These are phyloP conservation scores for Dicentrarchus labrax DNA, from an alignment of 2,113 vertebrate species.

Conservation along the genomic window DNA sequence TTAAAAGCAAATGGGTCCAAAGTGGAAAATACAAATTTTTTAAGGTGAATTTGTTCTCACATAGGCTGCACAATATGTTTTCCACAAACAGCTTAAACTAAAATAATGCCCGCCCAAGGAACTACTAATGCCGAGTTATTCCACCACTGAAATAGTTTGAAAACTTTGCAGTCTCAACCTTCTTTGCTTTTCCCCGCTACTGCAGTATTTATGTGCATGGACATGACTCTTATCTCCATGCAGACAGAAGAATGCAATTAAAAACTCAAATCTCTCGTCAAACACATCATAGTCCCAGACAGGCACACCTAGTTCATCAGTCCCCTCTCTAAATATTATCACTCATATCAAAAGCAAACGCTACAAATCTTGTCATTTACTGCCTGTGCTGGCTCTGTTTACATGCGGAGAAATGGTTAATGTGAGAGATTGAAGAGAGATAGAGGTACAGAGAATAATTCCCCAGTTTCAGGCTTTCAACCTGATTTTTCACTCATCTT, in stretches of 20 bases:
- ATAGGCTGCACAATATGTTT: not conserved
- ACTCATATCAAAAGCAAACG: slow-evolving; percentile 86
- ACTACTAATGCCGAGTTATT: not conserved
- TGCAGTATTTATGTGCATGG: slow-evolving; percentile 37
- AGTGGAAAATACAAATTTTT: slow-evolving; percentile 1
- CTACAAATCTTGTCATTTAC: slow-evolving; percentile 75
- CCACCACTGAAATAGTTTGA: not conserved
- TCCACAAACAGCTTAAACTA: not conserved
- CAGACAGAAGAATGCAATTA: slow-evolving; percentile 81
- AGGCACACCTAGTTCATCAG: slow-evolving; percentile 67
- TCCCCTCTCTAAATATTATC: slow-evolving; percentile 83
- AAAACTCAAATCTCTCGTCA: slow-evolving; percentile 82
- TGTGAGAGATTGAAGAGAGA: slow-evolving; percentile 33
- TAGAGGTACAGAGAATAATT: slow-evolving; percentile 44
- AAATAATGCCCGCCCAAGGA: not conserved
- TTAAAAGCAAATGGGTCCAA: not conserved
- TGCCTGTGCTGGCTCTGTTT: slow-evolving; percentile 64
- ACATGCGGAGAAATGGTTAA: slow-evolving; percentile 41
- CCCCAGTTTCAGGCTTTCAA: not conserved
- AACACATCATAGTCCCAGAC: slow-evolving; percentile 74
- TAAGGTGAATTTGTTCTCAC: slow-evolving; percentile 2
- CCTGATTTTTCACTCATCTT: not conserved
- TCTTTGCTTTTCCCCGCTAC: slow-evolving; percentile 2
- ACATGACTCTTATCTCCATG: slow-evolving; percentile 69
- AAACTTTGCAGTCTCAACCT: slow-evolving; percentile 47